Base-by-base conservation (phyloP, 92 coral and sea anemone species). In the Pocillopora grandis region DNA sequence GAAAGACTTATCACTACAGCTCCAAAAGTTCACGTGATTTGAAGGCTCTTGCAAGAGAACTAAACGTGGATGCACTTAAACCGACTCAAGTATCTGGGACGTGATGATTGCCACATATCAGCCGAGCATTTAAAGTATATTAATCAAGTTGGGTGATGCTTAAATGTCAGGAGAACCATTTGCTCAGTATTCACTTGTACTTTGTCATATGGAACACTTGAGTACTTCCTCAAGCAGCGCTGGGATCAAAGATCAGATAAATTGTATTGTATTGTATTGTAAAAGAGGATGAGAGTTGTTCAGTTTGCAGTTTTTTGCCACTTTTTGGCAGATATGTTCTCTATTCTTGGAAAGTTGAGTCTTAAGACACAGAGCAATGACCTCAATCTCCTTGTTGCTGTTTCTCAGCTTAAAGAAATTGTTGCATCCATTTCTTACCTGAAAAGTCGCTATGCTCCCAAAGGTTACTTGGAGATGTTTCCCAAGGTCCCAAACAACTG, bases 151-250 rank as follows among this genome's bases (percentile, higher is more conserved):
- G 23, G 49, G 21, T 9, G 55, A 58, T 9, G 61, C 61, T 58
- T 58, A 12, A 59, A 59, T 12, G 18, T 12, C 62, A 59, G 14
- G 3, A 12, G 62, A 16, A 59, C 14, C 62, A 59, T 5, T 10
- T 59, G 62, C 10, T 16, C 87, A 84, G 87, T 84, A 84, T 65
- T 81, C 81, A 10, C 82, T 82, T 84, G 87, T 84, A 76, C 87
- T 84, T 27, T 67, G 61, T 20, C 79, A 77, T 31, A 77, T 76
- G 88, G 77, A 85, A 58, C 82, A 78, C 65, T 48, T 85, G 56
- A 76, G 77, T 16, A 60, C 79, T 19, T 70, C 84, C 33, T 76
- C 84, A 31, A 65, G 72, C 18, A 85, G 21, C 52, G 77, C 83
- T 11, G 84, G 78, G 42, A 78, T 76, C 14, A 86, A 78, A 75